A percentile compares a stretch with the other conserved stretches of the same genome.
These are phyloP conservation scores for Aphidius ervi DNA, from an alignment of 1,140 invertebrate species.

Conservation along the genomic window DNA sequence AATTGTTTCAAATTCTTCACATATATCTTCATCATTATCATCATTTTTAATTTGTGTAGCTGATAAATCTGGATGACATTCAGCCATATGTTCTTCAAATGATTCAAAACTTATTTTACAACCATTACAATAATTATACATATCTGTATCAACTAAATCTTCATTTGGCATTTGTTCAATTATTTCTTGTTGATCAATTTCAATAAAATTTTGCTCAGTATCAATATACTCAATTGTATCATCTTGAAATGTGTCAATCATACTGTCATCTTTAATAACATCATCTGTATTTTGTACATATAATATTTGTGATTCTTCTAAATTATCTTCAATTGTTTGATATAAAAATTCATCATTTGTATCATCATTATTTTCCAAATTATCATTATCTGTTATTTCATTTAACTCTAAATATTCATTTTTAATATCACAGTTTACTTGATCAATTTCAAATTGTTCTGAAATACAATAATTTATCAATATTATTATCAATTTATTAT, in stretches of 20 bases:
- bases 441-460: constrained; percentile 7
- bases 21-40: no score
- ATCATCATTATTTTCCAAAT: constrained; percentile 29
- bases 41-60: constrained; percentile 57
- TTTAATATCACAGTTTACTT: constrained; percentile 8
- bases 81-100: constrained; percentile 61
- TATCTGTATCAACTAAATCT: no score
- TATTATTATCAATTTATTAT: constrained; percentile 1
- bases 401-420: not conserved
- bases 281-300: constrained; percentile 29
- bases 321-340: constrained; percentile 1
- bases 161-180: constrained; percentile 21
- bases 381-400: constrained; percentile 21
- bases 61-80: constrained; percentile 64
- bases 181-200: constrained; percentile 36
- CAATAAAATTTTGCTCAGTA: constrained; percentile 30
- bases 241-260: constrained; percentile 37
- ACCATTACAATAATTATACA: constrained; percentile 51
- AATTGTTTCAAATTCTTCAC: no score
- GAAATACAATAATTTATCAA: constrained; percentile 16
- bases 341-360: constrained; percentile 17
- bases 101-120: constrained; percentile 62
- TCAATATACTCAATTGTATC: constrained; percentile 30
- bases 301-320: constrained; percentile 20
- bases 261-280: constrained; percentile 30